Conservation (phyloP, 1,140 invertebrate species). For the Pseudachorutes palmiensis region DNA sequence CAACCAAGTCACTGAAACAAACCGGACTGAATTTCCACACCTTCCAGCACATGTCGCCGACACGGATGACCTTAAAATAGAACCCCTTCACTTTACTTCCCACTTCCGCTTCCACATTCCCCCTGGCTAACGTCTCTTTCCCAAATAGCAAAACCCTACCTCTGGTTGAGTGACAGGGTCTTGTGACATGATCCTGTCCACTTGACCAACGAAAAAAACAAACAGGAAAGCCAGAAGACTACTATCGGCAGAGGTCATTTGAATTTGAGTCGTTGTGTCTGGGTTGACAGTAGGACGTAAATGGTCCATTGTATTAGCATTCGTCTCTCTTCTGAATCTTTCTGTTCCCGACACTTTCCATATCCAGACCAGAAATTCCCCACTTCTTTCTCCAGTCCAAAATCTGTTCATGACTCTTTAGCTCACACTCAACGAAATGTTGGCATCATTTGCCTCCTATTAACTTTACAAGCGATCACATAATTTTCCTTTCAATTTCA, state of each 20-base stretch:
- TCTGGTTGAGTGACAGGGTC: too few species aligned
- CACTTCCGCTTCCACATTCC: slow-evolving; percentile 6
- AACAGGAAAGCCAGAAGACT: too few species aligned
- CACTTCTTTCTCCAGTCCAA: slow-evolving; percentile 17
- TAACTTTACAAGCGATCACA: too few species aligned
- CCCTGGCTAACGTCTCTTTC: too few species aligned
- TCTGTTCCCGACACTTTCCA: slow-evolving; percentile 31
- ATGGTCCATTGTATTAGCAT: slow-evolving; percentile 1
- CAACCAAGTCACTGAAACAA: background rate
- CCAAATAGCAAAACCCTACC: too few species aligned
- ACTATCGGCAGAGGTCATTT: background rate
- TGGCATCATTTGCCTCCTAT: too few species aligned
- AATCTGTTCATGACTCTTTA: slow-evolving; percentile 4
- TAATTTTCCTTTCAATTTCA: too few species aligned
- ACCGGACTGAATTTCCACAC: background rate
- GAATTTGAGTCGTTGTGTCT: background rate
- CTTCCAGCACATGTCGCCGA: background rate
- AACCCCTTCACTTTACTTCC: background rate
- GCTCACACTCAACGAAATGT: too few species aligned
- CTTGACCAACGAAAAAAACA: too few species aligned
- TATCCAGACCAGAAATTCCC: slow-evolving; percentile 26
- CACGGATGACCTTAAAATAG: background rate
- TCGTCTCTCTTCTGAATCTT: background rate
- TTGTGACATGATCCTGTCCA: too few species aligned
- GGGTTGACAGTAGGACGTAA: background rate